These are phyloP conservation scores for Mylabris sibirica DNA, from an alignment of 2,888 invertebrate genomes.

Conservation along the genomic window DNA sequence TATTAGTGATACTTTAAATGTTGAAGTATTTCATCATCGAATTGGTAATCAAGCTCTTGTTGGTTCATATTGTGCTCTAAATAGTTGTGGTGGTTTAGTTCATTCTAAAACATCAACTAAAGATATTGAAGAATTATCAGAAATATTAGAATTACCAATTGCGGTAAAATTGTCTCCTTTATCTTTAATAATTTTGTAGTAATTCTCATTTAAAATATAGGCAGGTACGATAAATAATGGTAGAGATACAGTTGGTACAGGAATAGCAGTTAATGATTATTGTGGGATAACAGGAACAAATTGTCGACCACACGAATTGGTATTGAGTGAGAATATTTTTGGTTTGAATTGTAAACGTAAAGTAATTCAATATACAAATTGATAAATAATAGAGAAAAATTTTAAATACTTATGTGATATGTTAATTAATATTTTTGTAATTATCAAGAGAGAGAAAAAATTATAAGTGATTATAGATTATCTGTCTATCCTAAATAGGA, in stretches of 20 bases:
- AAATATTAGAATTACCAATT: conserved; percentile 92
- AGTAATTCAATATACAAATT: too few relatives aligned
- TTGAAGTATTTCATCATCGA: conserved; percentile 97
- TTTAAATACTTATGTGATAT: too few relatives aligned
- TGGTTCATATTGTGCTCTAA: conserved; percentile 92
- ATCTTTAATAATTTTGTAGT: too few relatives aligned
- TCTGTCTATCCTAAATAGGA: too few relatives aligned
- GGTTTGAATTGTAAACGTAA: conserved; percentile 70
- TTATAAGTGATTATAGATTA: too few relatives aligned
- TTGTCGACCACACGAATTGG: neutral
- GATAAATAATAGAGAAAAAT: too few relatives aligned
- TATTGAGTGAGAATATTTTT: conserved; percentile 63
- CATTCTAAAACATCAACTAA: conserved; percentile 94
- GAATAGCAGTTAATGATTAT: conserved; percentile 95
- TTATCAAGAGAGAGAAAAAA: too few relatives aligned
- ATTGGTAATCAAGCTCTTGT: conserved; percentile 94
- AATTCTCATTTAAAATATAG: conserved; percentile 57
- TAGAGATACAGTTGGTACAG: conserved; percentile 93
- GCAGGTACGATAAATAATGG: conserved; percentile 98
- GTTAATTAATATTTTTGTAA: too few relatives aligned
- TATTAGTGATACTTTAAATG: conserved; percentile 88
- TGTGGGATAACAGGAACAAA: neutral
- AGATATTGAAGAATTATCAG: conserved; percentile 95
- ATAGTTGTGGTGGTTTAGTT: conserved; percentile 95
- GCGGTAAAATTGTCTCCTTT: conserved; percentile 65